Percentiles rank a stretch among this genome's conserved stretches.
Conservation (phyloP, 2,797 vertebrate species). For the Mico argentatus region DNA sequence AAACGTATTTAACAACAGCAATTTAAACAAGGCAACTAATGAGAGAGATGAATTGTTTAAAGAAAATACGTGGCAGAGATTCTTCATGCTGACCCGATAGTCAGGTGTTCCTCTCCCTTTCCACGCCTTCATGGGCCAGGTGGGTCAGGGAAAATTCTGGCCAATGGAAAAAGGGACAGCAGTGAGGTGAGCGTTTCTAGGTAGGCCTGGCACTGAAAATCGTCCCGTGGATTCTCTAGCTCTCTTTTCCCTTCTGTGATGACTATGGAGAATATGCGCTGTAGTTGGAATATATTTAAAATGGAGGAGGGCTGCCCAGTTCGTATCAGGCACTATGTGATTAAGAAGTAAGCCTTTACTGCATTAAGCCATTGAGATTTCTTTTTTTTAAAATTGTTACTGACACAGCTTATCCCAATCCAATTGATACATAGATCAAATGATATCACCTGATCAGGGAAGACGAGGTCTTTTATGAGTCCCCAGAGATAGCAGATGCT, state of each 20-base stretch:
- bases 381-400: neutral
- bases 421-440: neutral
- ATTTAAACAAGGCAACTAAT: neutral
- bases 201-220: neutral
- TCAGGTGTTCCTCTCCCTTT: neutral
- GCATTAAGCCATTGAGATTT: neutral
- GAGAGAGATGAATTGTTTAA: neutral
- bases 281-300: neutral
- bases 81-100: neutral
- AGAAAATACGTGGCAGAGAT: neutral
- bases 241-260: neutral
- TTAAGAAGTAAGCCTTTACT: conserved; percentile 32
- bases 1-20: neutral
- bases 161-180: neutral
- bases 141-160: neutral
- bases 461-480: neutral
- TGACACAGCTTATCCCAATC: neutral
- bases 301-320: neutral
- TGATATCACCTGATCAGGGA: neutral
- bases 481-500: neutral
- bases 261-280: neutral
- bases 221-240: neutral
- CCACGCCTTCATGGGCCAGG: neutral
- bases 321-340: neutral
- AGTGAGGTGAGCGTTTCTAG: neutral